These are phyloP conservation scores for Heliconius nattereri DNA, from an alignment of 1,140 invertebrate species.

Conservation along the genomic window DNA sequence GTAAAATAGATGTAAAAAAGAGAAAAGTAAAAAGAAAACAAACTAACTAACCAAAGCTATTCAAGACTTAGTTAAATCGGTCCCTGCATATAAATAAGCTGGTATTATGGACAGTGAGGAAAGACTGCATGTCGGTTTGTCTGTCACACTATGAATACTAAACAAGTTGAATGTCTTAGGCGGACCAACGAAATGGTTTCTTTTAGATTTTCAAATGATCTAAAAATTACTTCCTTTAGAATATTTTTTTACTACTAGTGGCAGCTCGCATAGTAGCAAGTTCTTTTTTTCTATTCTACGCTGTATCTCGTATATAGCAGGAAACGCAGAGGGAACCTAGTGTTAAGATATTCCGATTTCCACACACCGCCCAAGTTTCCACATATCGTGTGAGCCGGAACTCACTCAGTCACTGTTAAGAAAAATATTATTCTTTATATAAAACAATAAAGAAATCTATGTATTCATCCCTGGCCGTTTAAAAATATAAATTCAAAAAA, in stretches of 20 bases:
- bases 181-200: conserved; percentile 19
- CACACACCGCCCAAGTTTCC: background rate
- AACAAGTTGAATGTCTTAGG: conserved; percentile 22
- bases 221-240: conserved; percentile 20
- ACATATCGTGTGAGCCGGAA: background rate
- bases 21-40: conserved; percentile 2
- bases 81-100: conserved; percentile 33
- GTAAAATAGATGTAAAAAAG: background rate
- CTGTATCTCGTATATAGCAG: background rate
- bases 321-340: background rate
- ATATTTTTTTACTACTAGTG: background rate
- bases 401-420: no score
- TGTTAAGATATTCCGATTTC: no score
- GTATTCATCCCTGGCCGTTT: no score
- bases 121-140: conserved; percentile 58
- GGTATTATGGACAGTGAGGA: conserved; percentile 47
- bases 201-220: conserved; percentile 21
- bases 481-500: no score
- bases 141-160: conserved; percentile 36
- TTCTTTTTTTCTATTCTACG: background rate
- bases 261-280: background rate
- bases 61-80: conserved; percentile 8
- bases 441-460: no score
- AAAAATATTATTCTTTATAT: no score
- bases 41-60: background rate